A percentile compares a stretch with the other conserved stretches of the same genome.
phyloP scores from a whole-genome alignment of 2,113 vertebrate species.

The Xerus inauris region DNA sequence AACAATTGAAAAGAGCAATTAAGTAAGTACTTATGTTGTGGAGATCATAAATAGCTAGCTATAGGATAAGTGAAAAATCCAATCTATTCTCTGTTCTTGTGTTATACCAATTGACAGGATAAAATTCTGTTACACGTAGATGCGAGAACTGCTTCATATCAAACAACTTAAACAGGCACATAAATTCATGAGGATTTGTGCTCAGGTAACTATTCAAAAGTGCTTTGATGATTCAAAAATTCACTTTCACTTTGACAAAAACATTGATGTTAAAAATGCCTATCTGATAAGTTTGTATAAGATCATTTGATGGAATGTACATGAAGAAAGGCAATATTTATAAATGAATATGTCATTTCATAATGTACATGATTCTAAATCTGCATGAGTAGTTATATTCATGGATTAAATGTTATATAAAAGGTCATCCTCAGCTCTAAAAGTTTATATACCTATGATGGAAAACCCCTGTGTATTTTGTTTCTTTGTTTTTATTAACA shows the following conservation, averaged over 20 bases:
- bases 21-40: neutral
- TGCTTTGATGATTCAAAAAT: constrained; percentile 50
- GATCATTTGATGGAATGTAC: constrained; percentile 38
- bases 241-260: neutral
- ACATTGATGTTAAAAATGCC: neutral
- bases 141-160: neutral
- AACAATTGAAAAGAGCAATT: neutral
- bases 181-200: neutral
- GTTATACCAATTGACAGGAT: neutral
- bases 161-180: neutral
- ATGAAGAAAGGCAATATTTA: neutral
- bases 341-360: neutral
- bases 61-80: constrained; percentile 19
- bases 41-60: neutral
- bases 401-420: constrained; percentile 43
- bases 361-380: neutral
- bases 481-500: neutral
- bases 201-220: constrained; percentile 15
- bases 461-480: neutral
- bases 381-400: neutral
- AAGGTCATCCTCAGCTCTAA: neutral
- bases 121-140: neutral
- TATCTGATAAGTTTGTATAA: constrained; percentile 7
- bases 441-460: neutral
- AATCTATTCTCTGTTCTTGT: neutral